These are phyloP conservation scores for Heterocephalus glaber DNA, from an alignment of 2,113 vertebrate species.

Conservation along the genomic window DNA sequence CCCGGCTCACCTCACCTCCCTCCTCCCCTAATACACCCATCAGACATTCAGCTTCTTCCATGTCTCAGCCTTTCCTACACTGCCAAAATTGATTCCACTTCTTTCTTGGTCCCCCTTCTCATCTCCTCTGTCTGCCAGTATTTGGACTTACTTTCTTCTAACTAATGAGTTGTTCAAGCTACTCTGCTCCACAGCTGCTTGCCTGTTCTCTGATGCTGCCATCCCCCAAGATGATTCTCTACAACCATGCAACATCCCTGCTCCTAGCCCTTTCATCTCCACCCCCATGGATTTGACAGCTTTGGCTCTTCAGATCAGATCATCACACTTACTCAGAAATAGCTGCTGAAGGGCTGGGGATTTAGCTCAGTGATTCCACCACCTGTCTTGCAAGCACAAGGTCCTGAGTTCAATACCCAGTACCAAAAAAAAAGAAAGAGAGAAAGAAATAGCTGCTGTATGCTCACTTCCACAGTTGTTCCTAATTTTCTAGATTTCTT, in stretches of 20 bases:
- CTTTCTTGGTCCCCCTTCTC: rapidly evolving
- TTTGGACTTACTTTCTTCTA: not conserved
- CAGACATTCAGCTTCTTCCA: not conserved
- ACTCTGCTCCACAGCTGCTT: too few species aligned
- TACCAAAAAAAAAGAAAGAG: too few species aligned
- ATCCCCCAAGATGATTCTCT: not conserved
- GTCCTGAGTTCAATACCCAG: too few species aligned
- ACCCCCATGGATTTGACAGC: too few species aligned
- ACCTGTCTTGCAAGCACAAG: too few species aligned
- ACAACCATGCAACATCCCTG: not conserved
- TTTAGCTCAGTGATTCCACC: too few species aligned
- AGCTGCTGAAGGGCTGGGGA: too few species aligned
- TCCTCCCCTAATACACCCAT: not conserved
- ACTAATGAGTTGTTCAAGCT: not conserved
- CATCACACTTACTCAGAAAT: not conserved
- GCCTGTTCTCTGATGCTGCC: not conserved
- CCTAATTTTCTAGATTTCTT: not conserved
- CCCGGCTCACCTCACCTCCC: not conserved
- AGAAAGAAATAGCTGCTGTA: not conserved
- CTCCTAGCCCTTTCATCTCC: not conserved
- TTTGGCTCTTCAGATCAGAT: not conserved
- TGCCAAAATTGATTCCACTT: not conserved
- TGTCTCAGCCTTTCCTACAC: not conserved
- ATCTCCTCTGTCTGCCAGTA: not conserved
- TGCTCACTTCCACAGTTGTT: not conserved